A percentile compares a stretch with the other conserved stretches of the same genome.
Evolutionary conservation across 2,113 vertebrate genomes (phyloP).

Genomic region (Daboia siamensis): DNA sequence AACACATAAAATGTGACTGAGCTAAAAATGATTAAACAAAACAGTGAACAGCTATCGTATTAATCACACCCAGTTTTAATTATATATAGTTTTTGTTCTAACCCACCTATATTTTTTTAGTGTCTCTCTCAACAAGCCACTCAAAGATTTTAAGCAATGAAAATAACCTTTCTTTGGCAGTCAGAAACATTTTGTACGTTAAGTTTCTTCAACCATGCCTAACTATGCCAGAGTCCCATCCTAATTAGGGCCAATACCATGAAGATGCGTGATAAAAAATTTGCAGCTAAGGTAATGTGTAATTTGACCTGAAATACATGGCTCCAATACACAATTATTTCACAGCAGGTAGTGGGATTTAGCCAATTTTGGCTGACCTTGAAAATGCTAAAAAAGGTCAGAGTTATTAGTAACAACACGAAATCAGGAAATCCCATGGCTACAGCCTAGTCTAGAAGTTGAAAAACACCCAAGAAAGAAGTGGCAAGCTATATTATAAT

Average conservation of each 20-base stretch:
- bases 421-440: not conserved
- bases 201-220: not conserved
- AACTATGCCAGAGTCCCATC: not conserved
- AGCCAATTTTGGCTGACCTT: not conserved
- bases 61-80: not conserved
- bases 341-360: not conserved
- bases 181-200: not conserved
- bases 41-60: not conserved
- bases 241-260: not conserved
- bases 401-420: not conserved
- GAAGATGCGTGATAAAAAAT: not conserved
- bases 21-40: not conserved
- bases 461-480: not conserved
- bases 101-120: not conserved
- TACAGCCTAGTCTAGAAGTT: not conserved
- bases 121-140: not conserved
- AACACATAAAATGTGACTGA: not conserved
- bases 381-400: not conserved
- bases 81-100: not conserved
- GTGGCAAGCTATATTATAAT: not conserved
- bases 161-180: not conserved
- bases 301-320: not conserved
- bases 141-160: not conserved
- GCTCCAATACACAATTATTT: not conserved
- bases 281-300: not conserved